Evolutionary conservation across 30 jellyfish, hydroid and myxozoan genomes (phyloP), one percentile per base, ranked within the genome.

Genomic region (Aurelia coerulea): DNA sequence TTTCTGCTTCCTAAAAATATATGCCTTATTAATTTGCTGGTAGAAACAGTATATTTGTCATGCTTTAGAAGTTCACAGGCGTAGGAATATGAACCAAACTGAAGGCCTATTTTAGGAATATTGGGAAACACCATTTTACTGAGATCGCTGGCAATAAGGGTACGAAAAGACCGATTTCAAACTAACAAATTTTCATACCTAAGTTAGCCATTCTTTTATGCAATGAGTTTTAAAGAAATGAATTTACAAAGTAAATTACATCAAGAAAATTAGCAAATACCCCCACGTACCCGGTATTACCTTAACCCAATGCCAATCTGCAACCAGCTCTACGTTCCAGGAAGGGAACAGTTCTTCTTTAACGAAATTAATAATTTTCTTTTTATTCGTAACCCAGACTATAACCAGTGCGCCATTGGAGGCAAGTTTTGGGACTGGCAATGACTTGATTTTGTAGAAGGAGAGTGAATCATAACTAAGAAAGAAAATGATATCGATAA

Each of bases 271-370:
- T 73, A 4, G 5, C 1, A 13, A 19, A 73, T 18, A 73, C n/a
- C 32, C 19, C 41, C 14, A 31, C 1, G 8, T 11, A 29, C 23
- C 23, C 19, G 23, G 13, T n/a, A 80, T 17, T 41, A 94, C 99
- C 93, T 94, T 94, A 33, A 88, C 80, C 99, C 97, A 94, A 65
- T 69, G 78, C 99, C 99, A 94, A 39, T 94, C 96, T 64, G 91
- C 97, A 11, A 84, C 29, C 32, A 83, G 74, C 59, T 79, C 73
- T 29, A 88, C 49, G 15, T 81, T 81, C 99, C 99, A 94, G 17
- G 19, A 14, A 32, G 89, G 92, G 65, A 94, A 85, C 9, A 94
- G 89, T 62, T 74, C 92, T 6, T 88, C 84, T 63, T 51, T 73
- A 9, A 88, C 99, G 66, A 88, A 94, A 8, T 80, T 88, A 6